phyloP scores from a whole-genome alignment of 2,113 vertebrate species.

The Cyphomyrus discorhynchus region DNA sequence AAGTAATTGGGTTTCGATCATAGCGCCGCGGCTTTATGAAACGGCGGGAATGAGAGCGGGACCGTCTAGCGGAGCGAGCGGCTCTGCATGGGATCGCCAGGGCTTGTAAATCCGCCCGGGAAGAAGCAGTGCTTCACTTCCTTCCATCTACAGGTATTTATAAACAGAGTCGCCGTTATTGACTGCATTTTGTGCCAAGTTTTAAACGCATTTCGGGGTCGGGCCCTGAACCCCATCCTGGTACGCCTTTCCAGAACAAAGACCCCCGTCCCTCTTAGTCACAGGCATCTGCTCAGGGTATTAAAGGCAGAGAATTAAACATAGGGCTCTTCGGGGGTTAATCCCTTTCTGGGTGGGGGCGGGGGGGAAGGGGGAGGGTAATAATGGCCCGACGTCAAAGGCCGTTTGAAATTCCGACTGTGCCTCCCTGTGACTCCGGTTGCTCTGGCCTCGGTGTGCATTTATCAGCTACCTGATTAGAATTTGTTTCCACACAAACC shows the following conservation, averaged over 20 bases:
- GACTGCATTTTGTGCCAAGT: neutral
- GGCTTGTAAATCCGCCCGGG: neutral
- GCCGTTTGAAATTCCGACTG: constrained; percentile 74
- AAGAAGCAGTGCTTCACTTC: neutral
- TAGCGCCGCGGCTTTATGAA: constrained; percentile 47
- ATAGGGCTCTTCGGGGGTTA: constrained; percentile 27
- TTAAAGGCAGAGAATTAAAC: constrained; percentile 39
- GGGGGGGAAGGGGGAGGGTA: constrained; percentile 33
- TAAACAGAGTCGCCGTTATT: neutral
- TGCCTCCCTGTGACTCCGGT: constrained; percentile 68
- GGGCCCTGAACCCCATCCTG: neutral
- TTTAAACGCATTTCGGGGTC: neutral
- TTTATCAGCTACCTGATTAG: constrained; percentile 99
- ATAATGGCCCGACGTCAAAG: constrained; percentile 54
- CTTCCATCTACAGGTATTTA: neutral
- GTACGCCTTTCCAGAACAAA: neutral
- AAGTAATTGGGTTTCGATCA: constrained; percentile 37
- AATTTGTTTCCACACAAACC: constrained; percentile 99
- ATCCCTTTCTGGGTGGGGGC: constrained; percentile 21
- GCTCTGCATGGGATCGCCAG: neutral
- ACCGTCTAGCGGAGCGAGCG: neutral
- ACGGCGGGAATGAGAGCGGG: constrained; percentile 12
- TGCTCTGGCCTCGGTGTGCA: constrained; percentile 80
- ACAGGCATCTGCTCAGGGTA: constrained; percentile 24
- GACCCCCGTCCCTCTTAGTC: neutral